phyloP scores from a whole-genome alignment of 2,113 vertebrate genomes.

The Chionomys nivalis region DNA sequence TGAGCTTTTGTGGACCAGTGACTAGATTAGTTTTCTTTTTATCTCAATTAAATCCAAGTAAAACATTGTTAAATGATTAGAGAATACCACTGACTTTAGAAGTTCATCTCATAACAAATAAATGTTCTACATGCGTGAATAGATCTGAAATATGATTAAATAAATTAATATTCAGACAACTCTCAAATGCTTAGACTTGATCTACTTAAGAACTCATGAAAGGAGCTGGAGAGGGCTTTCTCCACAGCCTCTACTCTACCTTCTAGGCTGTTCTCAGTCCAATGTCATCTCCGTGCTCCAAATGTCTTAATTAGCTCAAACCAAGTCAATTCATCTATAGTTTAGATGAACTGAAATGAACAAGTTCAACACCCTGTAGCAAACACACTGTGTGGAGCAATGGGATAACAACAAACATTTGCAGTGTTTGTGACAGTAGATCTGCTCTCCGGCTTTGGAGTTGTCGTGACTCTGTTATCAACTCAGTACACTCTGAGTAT shows the following conservation, averaged over 20 bases:
- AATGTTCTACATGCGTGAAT: background rate
- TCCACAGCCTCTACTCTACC: background rate
- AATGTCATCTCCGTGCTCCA: background rate
- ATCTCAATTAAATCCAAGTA: background rate
- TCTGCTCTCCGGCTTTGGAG: too few relatives aligned
- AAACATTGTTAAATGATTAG: background rate
- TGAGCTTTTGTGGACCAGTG: background rate
- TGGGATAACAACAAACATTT: background rate
- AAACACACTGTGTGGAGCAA: background rate
- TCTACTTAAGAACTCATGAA: background rate
- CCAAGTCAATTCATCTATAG: background rate
- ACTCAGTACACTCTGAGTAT: background rate
- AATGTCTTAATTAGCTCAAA: background rate
- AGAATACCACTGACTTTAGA: background rate
- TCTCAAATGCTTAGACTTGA: background rate
- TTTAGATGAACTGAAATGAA: background rate
- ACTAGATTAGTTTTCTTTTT: background rate
- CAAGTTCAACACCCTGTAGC: background rate
- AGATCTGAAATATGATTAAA: background rate
- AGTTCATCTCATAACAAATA: background rate
- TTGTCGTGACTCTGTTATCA: background rate
- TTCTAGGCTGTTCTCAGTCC: background rate
- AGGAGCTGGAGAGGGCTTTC: background rate
- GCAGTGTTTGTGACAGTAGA: background rate
- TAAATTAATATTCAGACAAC: background rate